These are phyloP conservation scores for Epinephelus cyanopodus DNA, from an alignment of 2,113 vertebrate species.

Conservation along the genomic window DNA sequence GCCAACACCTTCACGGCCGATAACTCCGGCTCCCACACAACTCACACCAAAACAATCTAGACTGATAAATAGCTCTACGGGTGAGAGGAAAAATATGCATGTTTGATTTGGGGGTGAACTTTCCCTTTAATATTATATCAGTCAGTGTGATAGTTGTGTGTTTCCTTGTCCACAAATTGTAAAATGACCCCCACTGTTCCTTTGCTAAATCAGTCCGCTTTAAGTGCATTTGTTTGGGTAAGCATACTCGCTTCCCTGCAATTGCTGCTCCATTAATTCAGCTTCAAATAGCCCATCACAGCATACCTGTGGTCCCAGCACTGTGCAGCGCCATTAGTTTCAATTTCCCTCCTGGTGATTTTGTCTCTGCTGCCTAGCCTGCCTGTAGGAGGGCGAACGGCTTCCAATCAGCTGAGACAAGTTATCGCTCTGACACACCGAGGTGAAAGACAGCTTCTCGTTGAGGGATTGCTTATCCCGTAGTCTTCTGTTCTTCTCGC, in stretches of 20 bases:
- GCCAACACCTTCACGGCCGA: too few relatives aligned
- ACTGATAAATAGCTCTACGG: too few relatives aligned
- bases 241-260: slow-evolving; percentile 29
- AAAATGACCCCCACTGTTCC: slow-evolving; percentile 2
- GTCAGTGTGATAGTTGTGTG: not conserved
- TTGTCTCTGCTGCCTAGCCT: slow-evolving; percentile 44
- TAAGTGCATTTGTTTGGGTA: slow-evolving; percentile 30
- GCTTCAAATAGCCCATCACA: slow-evolving; percentile 41
- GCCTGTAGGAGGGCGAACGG: slow-evolving; percentile 34
- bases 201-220: slow-evolving; percentile 13
- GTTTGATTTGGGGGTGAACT: too few relatives aligned
- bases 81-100: too few relatives aligned
- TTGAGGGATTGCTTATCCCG: slow-evolving; percentile 53
- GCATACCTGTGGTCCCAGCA: slow-evolving; percentile 48
- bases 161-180: slow-evolving; percentile 4
- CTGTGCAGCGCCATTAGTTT: slow-evolving; percentile 65
- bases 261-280: slow-evolving; percentile 55
- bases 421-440: slow-evolving; percentile 46
- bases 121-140: not conserved
- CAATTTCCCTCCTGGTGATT: slow-evolving; percentile 62
- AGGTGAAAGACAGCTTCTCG: slow-evolving; percentile 46
- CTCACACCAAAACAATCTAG: too few relatives aligned
- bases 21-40: too few relatives aligned
- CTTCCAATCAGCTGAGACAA: slow-evolving; percentile 56
- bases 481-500: slow-evolving; percentile 40